A percentile compares a stretch with the other conserved stretches of the same genome.
These are phyloP conservation scores for Parauchenoglanis ngamensis DNA, from an alignment of 2,797 vertebrate genomes.

Conservation along the genomic window DNA sequence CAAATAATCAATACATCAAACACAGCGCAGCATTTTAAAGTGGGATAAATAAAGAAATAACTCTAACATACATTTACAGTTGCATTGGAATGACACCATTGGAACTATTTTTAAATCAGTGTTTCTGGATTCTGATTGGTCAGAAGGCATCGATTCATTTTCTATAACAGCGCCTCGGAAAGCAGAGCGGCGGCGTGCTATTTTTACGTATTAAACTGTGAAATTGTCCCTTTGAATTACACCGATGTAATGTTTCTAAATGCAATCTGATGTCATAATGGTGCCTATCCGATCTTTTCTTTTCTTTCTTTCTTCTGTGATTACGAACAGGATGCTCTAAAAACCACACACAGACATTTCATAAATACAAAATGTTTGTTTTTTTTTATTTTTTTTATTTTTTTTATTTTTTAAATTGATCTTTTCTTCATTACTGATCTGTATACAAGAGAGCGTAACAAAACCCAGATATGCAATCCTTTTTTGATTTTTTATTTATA, in stretches of 20 bases:
- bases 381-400: slow-evolving; percentile 67
- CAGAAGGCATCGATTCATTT: background rate
- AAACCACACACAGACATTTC: slow-evolving; percentile 34
- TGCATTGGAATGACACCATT: background rate
- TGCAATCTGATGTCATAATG: background rate
- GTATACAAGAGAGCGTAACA: slow-evolving; percentile 84
- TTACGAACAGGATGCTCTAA: background rate
- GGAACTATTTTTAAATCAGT: background rate
- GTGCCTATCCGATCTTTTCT: background rate
- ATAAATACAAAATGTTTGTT: slow-evolving; percentile 69
- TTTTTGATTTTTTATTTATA: slow-evolving; percentile 52
- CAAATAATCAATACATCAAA: background rate
- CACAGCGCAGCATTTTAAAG: background rate
- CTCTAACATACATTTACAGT: background rate
- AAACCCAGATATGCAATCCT: slow-evolving; percentile 82
- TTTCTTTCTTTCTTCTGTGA: background rate
- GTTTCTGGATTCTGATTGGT: background rate
- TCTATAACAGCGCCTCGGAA: background rate
- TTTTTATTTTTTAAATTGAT: slow-evolving; percentile 64
- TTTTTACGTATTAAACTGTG: background rate
- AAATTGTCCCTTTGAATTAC: background rate
- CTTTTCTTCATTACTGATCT: slow-evolving; percentile 63
- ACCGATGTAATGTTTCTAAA: background rate
- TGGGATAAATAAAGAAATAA: background rate
- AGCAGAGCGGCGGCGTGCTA: background rate